Evolutionary conservation across 2,113 vertebrate species (phyloP).

Genomic region (Cromileptes altivelis): DNA sequence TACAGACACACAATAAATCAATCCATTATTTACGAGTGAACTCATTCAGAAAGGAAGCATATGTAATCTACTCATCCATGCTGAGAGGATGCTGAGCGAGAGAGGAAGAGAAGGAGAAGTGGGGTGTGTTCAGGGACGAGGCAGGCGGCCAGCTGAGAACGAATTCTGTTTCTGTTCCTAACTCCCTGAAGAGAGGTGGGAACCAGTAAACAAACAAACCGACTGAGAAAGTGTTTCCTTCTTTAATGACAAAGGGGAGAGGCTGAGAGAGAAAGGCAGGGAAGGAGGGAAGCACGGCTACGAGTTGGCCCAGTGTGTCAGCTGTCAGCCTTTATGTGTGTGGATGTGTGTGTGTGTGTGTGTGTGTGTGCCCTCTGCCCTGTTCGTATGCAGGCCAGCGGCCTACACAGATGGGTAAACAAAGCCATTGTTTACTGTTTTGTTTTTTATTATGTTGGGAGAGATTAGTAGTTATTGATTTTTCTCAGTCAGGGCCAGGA

Average conservation of each 20-base stretch:
- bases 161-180: slow-evolving; percentile 80
- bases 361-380: slow-evolving; percentile 72
- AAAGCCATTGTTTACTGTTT: slow-evolving; percentile 96
- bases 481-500: slow-evolving; percentile 86
- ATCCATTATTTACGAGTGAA: slow-evolving; percentile 83
- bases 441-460: slow-evolving; percentile 91
- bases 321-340: slow-evolving; percentile 68
- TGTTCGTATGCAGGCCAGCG: slow-evolving; percentile 74
- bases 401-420: slow-evolving; percentile 87
- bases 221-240: slow-evolving; percentile 75
- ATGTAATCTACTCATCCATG: slow-evolving; percentile 84
- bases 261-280: slow-evolving; percentile 61
- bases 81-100: slow-evolving; percentile 75
- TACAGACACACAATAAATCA: slow-evolving; percentile 80
- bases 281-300: slow-evolving; percentile 61
- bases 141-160: slow-evolving; percentile 83
- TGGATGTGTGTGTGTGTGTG: neutral
- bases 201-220: slow-evolving; percentile 85
- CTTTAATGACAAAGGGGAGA: slow-evolving; percentile 79
- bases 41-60: slow-evolving; percentile 84
- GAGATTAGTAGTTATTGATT: slow-evolving; percentile 97
- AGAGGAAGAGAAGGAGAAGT: slow-evolving; percentile 69
- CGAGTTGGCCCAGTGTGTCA: slow-evolving; percentile 73
- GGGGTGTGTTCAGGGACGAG: slow-evolving; percentile 77
- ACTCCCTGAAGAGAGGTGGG: slow-evolving; percentile 82